Percentiles rank a stretch among this genome's conserved stretches.
Evolutionary conservation across 1,140 invertebrate genomes (phyloP).

Genomic region (Caenorhabditis latens): DNA sequence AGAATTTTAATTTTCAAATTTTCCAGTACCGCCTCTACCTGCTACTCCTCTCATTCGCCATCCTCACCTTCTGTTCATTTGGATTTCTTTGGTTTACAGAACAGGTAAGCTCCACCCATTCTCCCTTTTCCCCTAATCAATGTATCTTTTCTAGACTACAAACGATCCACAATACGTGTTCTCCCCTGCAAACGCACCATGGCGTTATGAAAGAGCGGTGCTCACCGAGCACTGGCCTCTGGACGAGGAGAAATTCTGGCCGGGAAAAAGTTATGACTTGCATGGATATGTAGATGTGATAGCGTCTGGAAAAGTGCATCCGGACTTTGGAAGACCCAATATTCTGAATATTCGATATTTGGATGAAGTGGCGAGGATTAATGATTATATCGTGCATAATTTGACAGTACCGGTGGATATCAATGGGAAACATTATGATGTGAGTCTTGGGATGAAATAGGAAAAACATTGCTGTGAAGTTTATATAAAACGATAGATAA

Average conservation of each 20-base stretch:
- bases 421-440: slow-evolving; percentile 63
- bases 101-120: slow-evolving; percentile 63
- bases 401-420: slow-evolving; percentile 61
- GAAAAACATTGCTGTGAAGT: no score
- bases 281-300: slow-evolving; percentile 76
- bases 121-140: slow-evolving; percentile 52
- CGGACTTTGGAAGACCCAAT: slow-evolving; percentile 72
- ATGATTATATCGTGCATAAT: slow-evolving; percentile 64
- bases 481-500: no score
- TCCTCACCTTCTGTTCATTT: slow-evolving; percentile 70
- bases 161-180: slow-evolving; percentile 77
- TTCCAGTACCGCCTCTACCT: slow-evolving; percentile 63
- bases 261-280: slow-evolving; percentile 75
- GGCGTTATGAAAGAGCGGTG: slow-evolving; percentile 73
- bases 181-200: slow-evolving; percentile 76
- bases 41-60: slow-evolving; percentile 67
- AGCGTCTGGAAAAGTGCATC: slow-evolving; percentile 66
- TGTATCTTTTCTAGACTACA: slow-evolving; percentile 70
- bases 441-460: neutral
- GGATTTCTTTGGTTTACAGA: slow-evolving; percentile 75
- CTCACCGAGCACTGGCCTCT: slow-evolving; percentile 75
- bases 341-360: slow-evolving; percentile 72
- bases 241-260: slow-evolving; percentile 76
- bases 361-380: slow-evolving; percentile 70
- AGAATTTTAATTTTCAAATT: neutral